Evolutionary conservation across 2,113 vertebrate species (phyloP).

Genomic region (Coreoperca whiteheadi): DNA sequence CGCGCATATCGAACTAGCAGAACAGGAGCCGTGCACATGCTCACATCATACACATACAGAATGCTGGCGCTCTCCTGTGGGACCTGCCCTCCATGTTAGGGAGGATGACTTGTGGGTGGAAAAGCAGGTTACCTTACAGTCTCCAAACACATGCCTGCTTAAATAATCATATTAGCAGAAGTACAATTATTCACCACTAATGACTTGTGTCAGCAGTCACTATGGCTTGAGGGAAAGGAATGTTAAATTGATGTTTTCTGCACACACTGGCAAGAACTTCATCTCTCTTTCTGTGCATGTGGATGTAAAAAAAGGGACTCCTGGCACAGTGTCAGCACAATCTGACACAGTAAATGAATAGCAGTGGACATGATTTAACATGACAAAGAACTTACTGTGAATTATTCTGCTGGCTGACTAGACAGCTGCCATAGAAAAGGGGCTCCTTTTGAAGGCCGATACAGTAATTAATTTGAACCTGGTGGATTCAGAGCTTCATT

Average conservation of each 20-base stretch:
- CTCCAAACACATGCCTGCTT: neutral
- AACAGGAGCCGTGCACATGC: neutral
- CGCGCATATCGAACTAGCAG: neutral
- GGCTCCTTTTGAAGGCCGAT: constrained; percentile 1
- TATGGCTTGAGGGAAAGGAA: constrained; percentile 39
- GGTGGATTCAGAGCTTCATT: constrained; percentile 28
- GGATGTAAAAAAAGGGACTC: constrained; percentile 8
- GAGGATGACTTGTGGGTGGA: neutral
- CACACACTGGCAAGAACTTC: constrained; percentile 25
- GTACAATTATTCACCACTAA: constrained; percentile 65
- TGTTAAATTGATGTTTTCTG: constrained; percentile 60
- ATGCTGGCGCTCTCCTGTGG: neutral
- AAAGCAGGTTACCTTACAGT: neutral
- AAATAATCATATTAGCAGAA: constrained; percentile 50
- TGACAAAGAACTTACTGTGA: constrained; percentile 57
- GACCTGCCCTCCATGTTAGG: neutral
- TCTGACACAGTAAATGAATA: constrained; percentile 46
- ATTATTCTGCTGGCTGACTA: constrained; percentile 46
- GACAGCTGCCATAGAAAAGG: constrained; percentile 7
- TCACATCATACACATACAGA: constrained; percentile 4
- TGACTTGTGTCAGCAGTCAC: constrained; percentile 59
- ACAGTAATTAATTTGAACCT: constrained; percentile 32
- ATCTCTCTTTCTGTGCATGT: constrained; percentile 7
- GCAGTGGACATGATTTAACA: constrained; percentile 53
- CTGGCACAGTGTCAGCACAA: constrained; percentile 24